Conservation (phyloP, 1,140 invertebrate species). For the Oncopeltus fasciatus region DNA sequence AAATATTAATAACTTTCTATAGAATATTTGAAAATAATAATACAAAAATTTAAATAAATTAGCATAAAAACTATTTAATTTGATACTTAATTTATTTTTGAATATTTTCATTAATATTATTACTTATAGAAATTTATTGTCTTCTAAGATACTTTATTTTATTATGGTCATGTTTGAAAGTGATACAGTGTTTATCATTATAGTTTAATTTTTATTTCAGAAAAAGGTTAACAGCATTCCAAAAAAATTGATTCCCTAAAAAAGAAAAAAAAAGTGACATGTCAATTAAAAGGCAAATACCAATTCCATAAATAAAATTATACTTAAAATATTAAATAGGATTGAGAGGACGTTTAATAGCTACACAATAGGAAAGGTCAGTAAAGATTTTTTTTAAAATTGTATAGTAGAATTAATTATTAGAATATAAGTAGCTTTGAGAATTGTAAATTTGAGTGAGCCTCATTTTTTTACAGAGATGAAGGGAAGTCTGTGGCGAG, state of each 20-base stretch:
- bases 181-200: not conserved
- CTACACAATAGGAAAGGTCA: not conserved
- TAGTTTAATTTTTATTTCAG: too few relatives aligned
- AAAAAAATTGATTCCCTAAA: not conserved
- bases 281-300: not conserved
- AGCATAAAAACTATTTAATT: too few relatives aligned
- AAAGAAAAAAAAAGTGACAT: not conserved
- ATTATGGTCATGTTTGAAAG: not conserved
- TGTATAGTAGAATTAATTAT: not conserved
- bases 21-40: not conserved
- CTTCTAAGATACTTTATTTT: not conserved
- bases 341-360: not conserved
- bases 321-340: not conserved
- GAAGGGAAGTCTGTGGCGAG: constrained; percentile 26
- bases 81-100: too few relatives aligned
- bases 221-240: too few relatives aligned
- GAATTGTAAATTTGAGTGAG: not conserved
- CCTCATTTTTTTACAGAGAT: not conserved
- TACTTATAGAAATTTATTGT: not conserved
- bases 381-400: not conserved
- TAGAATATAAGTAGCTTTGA: not conserved
- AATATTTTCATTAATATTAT: not conserved
- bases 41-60: not conserved
- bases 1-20: not conserved
- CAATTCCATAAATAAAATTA: not conserved